Conservation (phyloP, 2,113 vertebrate species). For the Misgurnus mizolepis region DNA sequence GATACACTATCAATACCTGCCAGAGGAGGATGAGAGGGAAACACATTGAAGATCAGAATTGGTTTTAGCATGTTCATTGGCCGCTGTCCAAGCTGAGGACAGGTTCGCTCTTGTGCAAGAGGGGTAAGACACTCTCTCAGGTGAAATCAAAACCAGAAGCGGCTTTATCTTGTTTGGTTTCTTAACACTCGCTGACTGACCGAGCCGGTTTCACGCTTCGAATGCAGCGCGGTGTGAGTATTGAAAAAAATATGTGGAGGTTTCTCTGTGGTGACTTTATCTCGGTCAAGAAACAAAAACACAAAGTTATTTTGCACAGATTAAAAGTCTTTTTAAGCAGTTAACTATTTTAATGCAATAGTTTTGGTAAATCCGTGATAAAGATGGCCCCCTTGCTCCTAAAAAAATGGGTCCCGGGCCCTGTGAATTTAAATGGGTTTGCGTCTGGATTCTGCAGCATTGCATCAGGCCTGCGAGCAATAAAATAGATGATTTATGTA, state of each 20-base stretch:
- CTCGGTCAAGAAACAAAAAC: conserved; percentile 34
- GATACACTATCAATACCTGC: conserved; percentile 77
- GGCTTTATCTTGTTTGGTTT: conserved; percentile 25
- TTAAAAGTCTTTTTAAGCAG: not conserved
- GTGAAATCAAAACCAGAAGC: conserved; percentile 40
- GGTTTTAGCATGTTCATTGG: conserved; percentile 76
- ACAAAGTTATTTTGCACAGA: conserved; percentile 25
- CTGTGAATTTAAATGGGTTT: too few species aligned
- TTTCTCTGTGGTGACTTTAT: conserved; percentile 36
- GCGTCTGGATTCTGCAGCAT: too few species aligned
- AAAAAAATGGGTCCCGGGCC: too few species aligned
- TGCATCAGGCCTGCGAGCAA: not conserved
- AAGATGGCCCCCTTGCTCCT: too few species aligned
- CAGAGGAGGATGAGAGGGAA: conserved; percentile 72
- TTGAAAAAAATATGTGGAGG: not conserved
- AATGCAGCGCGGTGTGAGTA: not conserved
- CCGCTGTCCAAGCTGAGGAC: conserved; percentile 72
- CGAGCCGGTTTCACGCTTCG: conserved; percentile 46
- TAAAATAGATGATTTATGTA: conserved; percentile 18
- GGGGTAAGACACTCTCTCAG: conserved; percentile 42
- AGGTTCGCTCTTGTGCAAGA: conserved; percentile 73
- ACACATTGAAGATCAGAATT: conserved; percentile 77
- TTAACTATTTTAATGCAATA: too few species aligned
- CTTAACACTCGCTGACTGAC: conserved; percentile 36
- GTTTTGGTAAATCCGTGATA: too few species aligned